Evolutionary conservation across 1,140 invertebrate genomes (phyloP).

Genomic region (Achatina immaculata): DNA sequence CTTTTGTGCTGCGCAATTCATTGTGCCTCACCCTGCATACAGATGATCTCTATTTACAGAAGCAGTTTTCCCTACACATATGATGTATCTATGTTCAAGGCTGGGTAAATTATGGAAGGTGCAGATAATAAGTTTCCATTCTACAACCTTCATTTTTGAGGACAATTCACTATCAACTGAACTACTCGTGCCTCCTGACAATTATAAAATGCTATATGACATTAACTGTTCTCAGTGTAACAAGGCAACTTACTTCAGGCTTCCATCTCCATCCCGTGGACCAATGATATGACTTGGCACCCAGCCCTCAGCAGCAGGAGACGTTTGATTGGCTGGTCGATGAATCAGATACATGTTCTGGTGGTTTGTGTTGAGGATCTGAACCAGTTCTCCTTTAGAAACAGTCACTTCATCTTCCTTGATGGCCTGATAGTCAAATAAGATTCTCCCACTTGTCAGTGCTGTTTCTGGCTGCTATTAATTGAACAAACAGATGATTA

Average conservation of each 20-base stretch:
- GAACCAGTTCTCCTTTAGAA: constrained; percentile 71
- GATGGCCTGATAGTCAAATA: constrained; percentile 71
- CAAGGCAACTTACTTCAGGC: constrained; percentile 53
- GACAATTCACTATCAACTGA: too few species aligned
- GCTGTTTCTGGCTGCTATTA: neutral
- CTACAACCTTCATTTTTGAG: too few species aligned
- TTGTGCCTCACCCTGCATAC: too few species aligned
- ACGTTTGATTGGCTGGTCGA: constrained; percentile 66
- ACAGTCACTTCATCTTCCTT: constrained; percentile 73
- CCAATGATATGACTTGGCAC: constrained; percentile 77
- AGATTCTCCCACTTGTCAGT: constrained; percentile 55
- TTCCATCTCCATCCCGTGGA: constrained; percentile 61
- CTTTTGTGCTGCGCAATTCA: too few species aligned
- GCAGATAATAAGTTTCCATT: too few species aligned
- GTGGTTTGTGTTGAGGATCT: constrained; percentile 67
- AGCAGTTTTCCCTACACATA: too few species aligned
- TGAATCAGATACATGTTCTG: constrained; percentile 70
- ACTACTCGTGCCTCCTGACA: too few species aligned
- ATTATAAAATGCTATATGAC: too few species aligned
- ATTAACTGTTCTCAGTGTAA: neutral
- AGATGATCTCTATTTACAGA: too few species aligned
- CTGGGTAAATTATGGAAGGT: too few species aligned
- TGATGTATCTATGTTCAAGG: too few species aligned
- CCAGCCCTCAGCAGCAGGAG: constrained; percentile 76
- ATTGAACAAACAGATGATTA: neutral